Evolutionary conservation across 2,797 vertebrate species (phyloP), one percentile per base, ranked within the genome.

Genomic region (Oryzias sinensis): DNA sequence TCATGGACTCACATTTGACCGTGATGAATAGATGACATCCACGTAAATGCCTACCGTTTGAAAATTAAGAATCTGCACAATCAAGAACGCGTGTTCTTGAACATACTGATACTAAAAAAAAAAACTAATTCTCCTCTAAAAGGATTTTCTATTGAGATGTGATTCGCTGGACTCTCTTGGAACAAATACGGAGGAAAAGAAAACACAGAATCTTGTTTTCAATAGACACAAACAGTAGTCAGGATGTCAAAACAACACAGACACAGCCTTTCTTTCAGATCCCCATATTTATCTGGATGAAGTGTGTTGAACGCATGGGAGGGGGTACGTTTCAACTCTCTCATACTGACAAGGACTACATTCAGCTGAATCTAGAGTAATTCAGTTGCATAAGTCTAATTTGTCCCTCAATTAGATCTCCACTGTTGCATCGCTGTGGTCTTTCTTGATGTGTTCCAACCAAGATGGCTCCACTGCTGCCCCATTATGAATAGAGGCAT

Each of bases 401-500:
- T 91, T 80, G 85, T 88, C 80, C 80, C 87, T 90, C 87, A 87
- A 86, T 91, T 89, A 90, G 78, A 83, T 83, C 80, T 79, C 64
- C 87, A 63, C 79, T 66, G 71, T 69, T 79, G 74, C 74, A 85
- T 77, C 74, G 76, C 79, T 53, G 66, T 59, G 18, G 78, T 77
- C 81, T 72, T 65, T 75, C 59, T 60, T 81, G 79, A 89, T 82
- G 79, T 80, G 85, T 83, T 74, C 83, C 82, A 76, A 87, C 78
- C 59, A 62, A 86, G 72, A 86, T 78, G 79, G 78, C 88, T 91
- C 86, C 60, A 64, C 80, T 69, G 78, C 74, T 57, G 71, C 77
- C 81, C 91, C 91, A 92, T 91, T 91, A 92, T 91, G 87, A 92
- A 92, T 89, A 90, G 89, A 92, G 88, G 88, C 88, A 87, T 81